Percentiles rank a stretch among this genome's conserved stretches.
Evolutionary conservation across 1,140 invertebrate genomes (phyloP).

Genomic region (Tetramorium parvispinum): DNA sequence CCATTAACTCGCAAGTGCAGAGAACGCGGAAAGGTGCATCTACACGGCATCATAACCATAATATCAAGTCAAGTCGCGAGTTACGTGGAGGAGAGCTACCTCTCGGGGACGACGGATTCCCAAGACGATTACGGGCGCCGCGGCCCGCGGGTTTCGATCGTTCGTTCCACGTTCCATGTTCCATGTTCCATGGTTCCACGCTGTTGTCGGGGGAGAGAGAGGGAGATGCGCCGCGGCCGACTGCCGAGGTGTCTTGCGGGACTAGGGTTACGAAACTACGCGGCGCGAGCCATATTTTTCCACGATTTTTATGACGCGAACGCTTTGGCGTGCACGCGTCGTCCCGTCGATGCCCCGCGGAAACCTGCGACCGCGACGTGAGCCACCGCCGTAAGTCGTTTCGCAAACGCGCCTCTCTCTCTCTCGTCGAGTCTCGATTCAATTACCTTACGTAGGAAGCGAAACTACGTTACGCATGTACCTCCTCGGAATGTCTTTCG

Average conservation of each 20-base stretch:
- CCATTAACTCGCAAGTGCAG: too few relatives aligned
- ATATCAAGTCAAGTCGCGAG: too few relatives aligned
- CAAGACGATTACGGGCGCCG: too few relatives aligned
- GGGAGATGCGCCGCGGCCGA: not conserved
- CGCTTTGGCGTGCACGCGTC: not conserved
- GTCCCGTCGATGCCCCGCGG: not conserved
- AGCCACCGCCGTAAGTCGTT: constrained; percentile 1
- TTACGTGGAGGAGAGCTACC: too few relatives aligned
- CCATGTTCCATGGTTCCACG: too few relatives aligned
- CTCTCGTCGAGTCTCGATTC: not conserved
- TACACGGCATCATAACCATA: too few relatives aligned
- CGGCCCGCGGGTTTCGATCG: too few relatives aligned
- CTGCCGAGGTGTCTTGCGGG: not conserved
- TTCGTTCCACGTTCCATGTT: too few relatives aligned
- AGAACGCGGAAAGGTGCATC: too few relatives aligned
- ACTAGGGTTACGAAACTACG: constrained; percentile 11
- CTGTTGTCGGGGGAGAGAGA: not conserved
- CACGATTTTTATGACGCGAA: constrained; percentile 39
- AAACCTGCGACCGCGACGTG: not conserved
- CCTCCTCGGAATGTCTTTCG: not conserved
- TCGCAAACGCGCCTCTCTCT: not conserved
- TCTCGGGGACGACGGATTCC: too few relatives aligned
- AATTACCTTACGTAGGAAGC: not conserved
- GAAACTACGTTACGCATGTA: not conserved
- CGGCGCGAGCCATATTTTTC: constrained; percentile 26